phyloP scores from a whole-genome alignment of 2,797 vertebrate species.

The Discoglossus pictus region DNA sequence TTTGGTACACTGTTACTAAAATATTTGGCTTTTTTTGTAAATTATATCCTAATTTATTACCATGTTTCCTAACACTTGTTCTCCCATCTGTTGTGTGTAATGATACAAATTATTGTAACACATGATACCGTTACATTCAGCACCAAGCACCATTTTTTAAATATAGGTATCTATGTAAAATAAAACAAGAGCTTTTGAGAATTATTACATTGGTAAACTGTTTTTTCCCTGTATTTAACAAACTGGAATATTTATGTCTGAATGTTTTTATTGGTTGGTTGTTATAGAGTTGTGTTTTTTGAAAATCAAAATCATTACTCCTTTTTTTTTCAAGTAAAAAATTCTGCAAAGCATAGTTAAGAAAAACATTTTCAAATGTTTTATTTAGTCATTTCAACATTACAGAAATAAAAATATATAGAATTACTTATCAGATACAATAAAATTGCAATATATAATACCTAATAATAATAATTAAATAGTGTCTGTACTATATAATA shows the following conservation, averaged over 20 bases:
- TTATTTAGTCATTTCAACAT: no score
- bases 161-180: slow-evolving; percentile 87
- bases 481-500: no score
- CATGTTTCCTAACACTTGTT: slow-evolving; percentile 89
- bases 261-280: no score
- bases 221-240: slow-evolving; percentile 61
- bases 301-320: no score
- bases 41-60: slow-evolving; percentile 99
- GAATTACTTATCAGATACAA: no score
- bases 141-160: slow-evolving; percentile 78
- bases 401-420: no score
- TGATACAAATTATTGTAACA: slow-evolving; percentile 82
- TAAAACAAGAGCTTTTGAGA: slow-evolving; percentile 87
- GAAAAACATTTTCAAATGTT: no score
- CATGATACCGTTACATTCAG: slow-evolving; percentile 86
- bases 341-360: no score
- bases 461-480: no score
- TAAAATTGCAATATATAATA: no score
- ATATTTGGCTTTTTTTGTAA: slow-evolving; percentile 90
- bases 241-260: background rate
- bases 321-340: no score
- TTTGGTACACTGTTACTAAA: slow-evolving; percentile 95
- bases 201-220: slow-evolving; percentile 59
- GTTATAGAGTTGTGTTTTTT: no score
- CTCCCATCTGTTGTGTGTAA: slow-evolving; percentile 89